These are phyloP conservation scores for Buteo buteo DNA, from an alignment of 2,113 vertebrate species.

Conservation along the genomic window DNA sequence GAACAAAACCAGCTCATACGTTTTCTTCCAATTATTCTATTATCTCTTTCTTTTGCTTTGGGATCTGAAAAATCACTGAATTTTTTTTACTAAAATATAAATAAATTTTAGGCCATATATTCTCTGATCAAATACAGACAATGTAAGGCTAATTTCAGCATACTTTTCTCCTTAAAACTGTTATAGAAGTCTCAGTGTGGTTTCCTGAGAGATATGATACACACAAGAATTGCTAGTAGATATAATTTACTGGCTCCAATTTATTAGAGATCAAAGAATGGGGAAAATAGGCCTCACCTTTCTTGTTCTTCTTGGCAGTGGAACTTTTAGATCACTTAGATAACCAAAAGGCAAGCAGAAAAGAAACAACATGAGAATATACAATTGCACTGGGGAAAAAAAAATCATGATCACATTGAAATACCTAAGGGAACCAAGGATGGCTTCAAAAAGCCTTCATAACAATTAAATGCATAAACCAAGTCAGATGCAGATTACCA, in stretches of 20 bases:
- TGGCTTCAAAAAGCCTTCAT: background rate
- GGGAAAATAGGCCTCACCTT: background rate
- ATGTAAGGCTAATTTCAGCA: background rate
- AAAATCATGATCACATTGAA: background rate
- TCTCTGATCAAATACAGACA: background rate
- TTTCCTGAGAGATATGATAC: slow-evolving; percentile 25
- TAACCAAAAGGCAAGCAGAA: background rate
- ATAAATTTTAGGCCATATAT: background rate
- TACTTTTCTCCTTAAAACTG: background rate
- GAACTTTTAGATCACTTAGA: background rate
- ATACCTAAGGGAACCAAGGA: background rate
- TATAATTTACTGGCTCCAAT: background rate
- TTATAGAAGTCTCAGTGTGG: background rate
- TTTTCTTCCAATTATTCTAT: background rate
- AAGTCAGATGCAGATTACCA: background rate
- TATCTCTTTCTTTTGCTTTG: background rate
- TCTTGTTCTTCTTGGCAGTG: slow-evolving; percentile 10
- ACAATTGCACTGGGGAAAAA: background rate
- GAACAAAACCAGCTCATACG: background rate
- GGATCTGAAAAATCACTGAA: background rate
- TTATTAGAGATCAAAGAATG: slow-evolving; percentile 38
- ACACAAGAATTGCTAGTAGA: background rate
- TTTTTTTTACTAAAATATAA: background rate
- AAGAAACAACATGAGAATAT: background rate
- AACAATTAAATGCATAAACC: background rate